A percentile compares a stretch with the other conserved stretches of the same genome.
Evolutionary conservation across 1,140 invertebrate species (phyloP).

Genomic region (Paraescarpia echinospica): DNA sequence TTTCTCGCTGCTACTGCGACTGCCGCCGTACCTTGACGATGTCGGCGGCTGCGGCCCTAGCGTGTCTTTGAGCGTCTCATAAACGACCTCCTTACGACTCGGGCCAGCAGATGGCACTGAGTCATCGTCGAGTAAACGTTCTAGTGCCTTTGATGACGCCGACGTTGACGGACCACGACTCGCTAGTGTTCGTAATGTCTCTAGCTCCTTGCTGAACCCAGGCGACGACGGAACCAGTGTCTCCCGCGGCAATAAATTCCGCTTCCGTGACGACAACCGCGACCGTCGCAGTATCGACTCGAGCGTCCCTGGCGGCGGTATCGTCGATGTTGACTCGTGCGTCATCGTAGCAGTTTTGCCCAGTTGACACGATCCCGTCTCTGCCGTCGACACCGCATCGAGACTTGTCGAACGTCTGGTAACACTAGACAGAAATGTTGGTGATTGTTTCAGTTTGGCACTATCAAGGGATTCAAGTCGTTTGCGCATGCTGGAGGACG

Average conservation of each 20-base stretch:
- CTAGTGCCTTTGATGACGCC: neutral
- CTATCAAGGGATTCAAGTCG: slow-evolving; percentile 17
- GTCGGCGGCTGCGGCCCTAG: slow-evolving; percentile 35
- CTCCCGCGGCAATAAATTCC: slow-evolving; percentile 7
- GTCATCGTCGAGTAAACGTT: neutral
- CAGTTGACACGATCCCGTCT: neutral
- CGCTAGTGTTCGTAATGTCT: neutral
- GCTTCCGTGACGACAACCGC: neutral
- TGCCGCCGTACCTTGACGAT: slow-evolving; percentile 40
- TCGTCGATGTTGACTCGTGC: neutral
- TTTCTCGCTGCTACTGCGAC: slow-evolving; percentile 23
- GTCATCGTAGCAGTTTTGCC: neutral
- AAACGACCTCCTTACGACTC: neutral
- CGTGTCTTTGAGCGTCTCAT: neutral
- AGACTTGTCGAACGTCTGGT: neutral
- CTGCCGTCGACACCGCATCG: neutral
- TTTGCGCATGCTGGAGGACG: neutral
- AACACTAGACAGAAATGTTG: slow-evolving; percentile 21
- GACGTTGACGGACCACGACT: neutral
- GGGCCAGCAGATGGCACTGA: neutral
- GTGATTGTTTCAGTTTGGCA: slow-evolving; percentile 24
- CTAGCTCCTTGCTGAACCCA: neutral
- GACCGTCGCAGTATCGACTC: neutral
- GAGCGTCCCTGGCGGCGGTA: neutral
- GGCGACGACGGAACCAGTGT: neutral